phyloP scores from a whole-genome alignment of 2,797 vertebrate species.

The Knipowitschia caucasica region DNA sequence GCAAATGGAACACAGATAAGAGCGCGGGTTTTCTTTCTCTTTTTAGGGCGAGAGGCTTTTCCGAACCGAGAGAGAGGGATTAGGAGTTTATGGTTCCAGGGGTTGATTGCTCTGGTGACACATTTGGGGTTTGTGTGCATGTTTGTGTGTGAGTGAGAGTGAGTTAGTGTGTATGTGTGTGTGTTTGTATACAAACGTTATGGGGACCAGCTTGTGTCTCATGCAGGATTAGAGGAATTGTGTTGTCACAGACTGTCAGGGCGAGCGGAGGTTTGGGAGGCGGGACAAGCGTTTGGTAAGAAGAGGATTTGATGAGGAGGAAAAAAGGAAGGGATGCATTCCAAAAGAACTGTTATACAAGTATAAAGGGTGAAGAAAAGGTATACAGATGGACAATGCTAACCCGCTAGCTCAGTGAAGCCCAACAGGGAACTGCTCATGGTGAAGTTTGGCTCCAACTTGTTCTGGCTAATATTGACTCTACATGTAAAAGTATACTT shows the following conservation, averaged over 20 bases:
- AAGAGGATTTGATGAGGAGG: neutral
- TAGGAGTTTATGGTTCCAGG: conserved; percentile 64
- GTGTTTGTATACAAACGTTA: conserved; percentile 1
- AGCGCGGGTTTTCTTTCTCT: conserved; percentile 7
- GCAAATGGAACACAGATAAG: conserved; percentile 77
- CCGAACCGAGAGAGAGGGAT: conserved; percentile 65
- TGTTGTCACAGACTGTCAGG: conserved; percentile 67
- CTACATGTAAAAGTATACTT: too few relatives aligned
- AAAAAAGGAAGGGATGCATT: neutral
- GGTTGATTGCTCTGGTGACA: conserved; percentile 69
- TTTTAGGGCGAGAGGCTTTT: conserved; percentile 37
- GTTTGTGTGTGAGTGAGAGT: neutral
- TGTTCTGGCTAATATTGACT: too few relatives aligned
- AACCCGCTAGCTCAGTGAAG: too few relatives aligned
- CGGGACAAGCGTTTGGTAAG: neutral
- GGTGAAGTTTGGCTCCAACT: too few relatives aligned
- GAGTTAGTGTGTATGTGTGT: neutral
- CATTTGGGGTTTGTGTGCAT: conserved; percentile 18
- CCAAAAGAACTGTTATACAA: too few relatives aligned
- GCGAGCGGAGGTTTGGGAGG: conserved; percentile 19
- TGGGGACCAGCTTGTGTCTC: conserved; percentile 62
- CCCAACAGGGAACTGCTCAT: too few relatives aligned
- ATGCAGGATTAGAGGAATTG: conserved; percentile 67
- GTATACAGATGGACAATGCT: too few relatives aligned
- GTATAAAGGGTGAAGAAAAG: too few relatives aligned